Evolutionary conservation across 2,113 vertebrate genomes (phyloP), one percentile per base, ranked within the genome.

Genomic region (Zootoca vivipara): DNA sequence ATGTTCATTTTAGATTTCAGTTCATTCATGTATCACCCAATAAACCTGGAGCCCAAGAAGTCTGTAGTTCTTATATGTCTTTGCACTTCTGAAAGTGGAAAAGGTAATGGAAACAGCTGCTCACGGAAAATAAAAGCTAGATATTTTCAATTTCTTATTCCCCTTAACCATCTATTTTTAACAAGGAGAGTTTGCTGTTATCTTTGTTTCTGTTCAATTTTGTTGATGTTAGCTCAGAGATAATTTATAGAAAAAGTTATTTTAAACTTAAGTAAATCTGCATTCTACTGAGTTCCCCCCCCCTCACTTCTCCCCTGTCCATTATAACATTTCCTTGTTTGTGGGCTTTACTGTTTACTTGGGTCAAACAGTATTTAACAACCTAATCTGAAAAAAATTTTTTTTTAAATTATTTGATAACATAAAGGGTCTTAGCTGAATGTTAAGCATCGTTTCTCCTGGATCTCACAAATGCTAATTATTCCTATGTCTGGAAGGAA

Each of bases 1-100:
- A 58, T 89, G 82, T 90, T 91, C 75, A 62, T 95, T 95, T 94
- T 88, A 95, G 80, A 92, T 94, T 20, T 91, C 85, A 94, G 83
- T 67, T 80, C 90, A 82, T 91, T 94, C 79, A 86, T 91, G 20
- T 88, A 70, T 67, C 82, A 88, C 65, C 58, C 87, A 90, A 83
- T 86, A 90, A 86, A 87, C 85, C 86, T 42, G 40, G 33, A 88
- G 42, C 74, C 12, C 81, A 87, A 74, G 85, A 94, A 90, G 78
- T 88, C 58, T 16, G 7, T 89, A 87, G 86, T 58, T 92, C 93
- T 80, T 40, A 79, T 35, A 92, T 42, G 89, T 78, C 74, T 38
- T 5, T 88, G 58, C 20, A 7, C 91, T 92, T 94, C 84, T 73
- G 88, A 82, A 70, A 78, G 75, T 78, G 0, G 12, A 90, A 92